Evolutionary conservation across 2,113 vertebrate species (phyloP), one percentile per base, ranked within the genome.

Genomic region (Antennarius striatus): DNA sequence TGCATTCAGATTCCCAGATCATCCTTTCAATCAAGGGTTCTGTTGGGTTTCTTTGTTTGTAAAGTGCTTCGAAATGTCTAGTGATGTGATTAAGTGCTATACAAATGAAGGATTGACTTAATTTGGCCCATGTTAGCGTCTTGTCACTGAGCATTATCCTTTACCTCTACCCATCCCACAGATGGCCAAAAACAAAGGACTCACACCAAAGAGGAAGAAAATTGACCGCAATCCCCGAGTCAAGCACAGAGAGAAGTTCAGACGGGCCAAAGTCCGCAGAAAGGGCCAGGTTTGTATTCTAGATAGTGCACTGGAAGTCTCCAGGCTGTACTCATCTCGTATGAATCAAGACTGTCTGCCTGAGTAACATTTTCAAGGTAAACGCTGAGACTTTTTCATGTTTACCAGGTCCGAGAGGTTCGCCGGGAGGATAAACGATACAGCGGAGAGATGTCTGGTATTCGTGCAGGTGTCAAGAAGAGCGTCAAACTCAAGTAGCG

Each of bases 181-280:
- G 94, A 95, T 95, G 91, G 88, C 92, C 15, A 95, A 95, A 79
- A 95, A 95, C 86, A 95, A 94, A 85, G 98, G 98, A 6, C 96
- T 99, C 9, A 98, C 95, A 0, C 96, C 97, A 17, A 95, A 91
- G 56, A 95, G 97, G 88, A 98, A 93, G 93, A 99, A 99, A 87
- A 96, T 98, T 0, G 96, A 99, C 63, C 94, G 96, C 1, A 99
- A 99, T 81, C 97, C 97, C 48, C 90, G 98, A 81, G 98, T 99
- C 50, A 99, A 99, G 80, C 94, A 99, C 45, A 89, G 95, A 71
- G 96, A 98, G 88, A 98, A 99, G 83, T 99, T 94, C 87, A 91
- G 95, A 47, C 90, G 92, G 4, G 98, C 98, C 60, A 96, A 95
- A 61, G 97, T 99, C 74, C 94, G 96, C 62, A 92, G 96, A 75